Base-by-base conservation (phyloP, 64 coral and sea anemone genomes). In the Montipora sp. region DNA sequence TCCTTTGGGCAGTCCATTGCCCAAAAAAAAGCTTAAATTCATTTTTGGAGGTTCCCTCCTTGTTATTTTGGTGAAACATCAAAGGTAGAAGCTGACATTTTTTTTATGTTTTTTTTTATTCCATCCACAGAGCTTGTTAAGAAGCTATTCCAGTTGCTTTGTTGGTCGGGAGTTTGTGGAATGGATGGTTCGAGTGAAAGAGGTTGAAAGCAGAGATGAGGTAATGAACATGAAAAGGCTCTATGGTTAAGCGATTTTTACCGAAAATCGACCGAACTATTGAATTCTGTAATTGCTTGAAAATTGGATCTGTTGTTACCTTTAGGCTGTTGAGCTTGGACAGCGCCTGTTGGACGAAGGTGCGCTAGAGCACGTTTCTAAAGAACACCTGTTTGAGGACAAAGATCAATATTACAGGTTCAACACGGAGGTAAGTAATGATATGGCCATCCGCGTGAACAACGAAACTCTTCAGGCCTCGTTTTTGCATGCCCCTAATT, bases 401-500 rank as follows among this genome's bases (percentile, higher is more conserved):
- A 96, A 85, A 89, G 94, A 99, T 6, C 98, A 96, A 21, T 99
- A 94, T 21, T 99, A 99, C 66, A 96, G 84, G 45, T 99, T 99
- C 46, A 84, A 66, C 58, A 84, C 82, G 3, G 82, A 84, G 82
- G 82, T 84, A 49, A 48, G 48, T 45, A 2, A 10, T 61, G 4
- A 51, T 23, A 4, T 27, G 27, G 27, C 27, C 27, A 36, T 36
- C 27, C 1, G 27, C 27, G 27, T 36, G 27, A 36, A 36, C 27
- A 36, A 36, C 27, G 27, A 36, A 27, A 36, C 27, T 36, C 27
- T 1, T 36, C 27, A 36, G 27, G 1, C 27, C 27, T 36, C 27
- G 27, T 36, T 36, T 36, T 36, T 36, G 27, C 27, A 36, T 36
- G 27, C 27, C 27, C 27, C 27, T 36, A 36, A 36, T 36, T 36